Evolutionary conservation across 2,113 vertebrate species (phyloP).

Genomic region (Nesogale talazaci): DNA sequence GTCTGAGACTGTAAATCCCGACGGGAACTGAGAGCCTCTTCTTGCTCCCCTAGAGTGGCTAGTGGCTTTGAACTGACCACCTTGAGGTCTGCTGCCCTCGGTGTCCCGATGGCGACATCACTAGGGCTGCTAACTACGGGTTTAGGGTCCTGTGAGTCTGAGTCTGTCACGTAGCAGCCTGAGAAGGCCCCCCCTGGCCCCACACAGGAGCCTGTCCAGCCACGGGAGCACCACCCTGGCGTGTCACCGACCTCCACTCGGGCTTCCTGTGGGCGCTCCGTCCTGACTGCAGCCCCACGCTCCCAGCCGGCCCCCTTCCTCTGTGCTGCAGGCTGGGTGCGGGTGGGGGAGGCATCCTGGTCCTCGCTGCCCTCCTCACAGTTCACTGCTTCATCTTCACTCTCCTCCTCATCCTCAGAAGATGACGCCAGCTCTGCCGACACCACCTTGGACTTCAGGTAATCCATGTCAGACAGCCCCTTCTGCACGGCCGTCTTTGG

Average conservation of each 20-base stretch:
- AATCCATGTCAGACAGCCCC: slow-evolving; percentile 95
- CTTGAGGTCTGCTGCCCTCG: too few relatives aligned
- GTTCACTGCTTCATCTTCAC: slow-evolving; percentile 72
- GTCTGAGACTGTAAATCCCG: not conserved
- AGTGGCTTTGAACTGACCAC: too few relatives aligned
- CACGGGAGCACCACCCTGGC: fast-evolving
- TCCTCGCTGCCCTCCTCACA: slow-evolving; percentile 64
- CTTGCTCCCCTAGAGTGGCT: too few relatives aligned
- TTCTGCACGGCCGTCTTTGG: slow-evolving; percentile 80
- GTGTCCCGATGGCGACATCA: too few relatives aligned
- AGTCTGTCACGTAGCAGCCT: too few relatives aligned
- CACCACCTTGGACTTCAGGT: slow-evolving; percentile 95
- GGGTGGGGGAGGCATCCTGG: slow-evolving; percentile 43
- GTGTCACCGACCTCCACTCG: slow-evolving; percentile 55
- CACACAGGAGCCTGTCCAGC: fast-evolving
- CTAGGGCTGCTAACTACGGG: too few relatives aligned
- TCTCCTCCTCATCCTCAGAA: slow-evolving; percentile 70
- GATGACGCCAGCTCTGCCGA: slow-evolving; percentile 63
- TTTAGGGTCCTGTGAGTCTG: too few relatives aligned
- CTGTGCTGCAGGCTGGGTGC: not conserved
- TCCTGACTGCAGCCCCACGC: not conserved
- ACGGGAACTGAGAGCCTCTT: not conserved
- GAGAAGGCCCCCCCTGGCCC: not conserved
- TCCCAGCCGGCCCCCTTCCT: slow-evolving; percentile 57
- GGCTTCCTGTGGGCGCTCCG: not conserved